Base-by-base conservation (phyloP, 2,797 vertebrate genomes). In the Malurus splendens region DNA sequence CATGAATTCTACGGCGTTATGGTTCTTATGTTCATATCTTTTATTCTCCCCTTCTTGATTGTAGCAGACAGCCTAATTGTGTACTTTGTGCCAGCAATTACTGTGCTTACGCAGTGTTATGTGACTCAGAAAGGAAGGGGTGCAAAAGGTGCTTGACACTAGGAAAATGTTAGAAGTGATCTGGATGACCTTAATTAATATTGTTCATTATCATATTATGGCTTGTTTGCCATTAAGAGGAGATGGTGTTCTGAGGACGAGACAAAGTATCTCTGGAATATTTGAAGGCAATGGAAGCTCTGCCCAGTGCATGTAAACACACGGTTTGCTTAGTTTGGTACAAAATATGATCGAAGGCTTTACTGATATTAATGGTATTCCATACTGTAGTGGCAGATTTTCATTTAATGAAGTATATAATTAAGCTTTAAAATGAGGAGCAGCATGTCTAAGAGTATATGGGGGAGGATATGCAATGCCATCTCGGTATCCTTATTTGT, bases 111-210 rank as follows among this genome's bases (percentile, higher is more conserved):
- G 1, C 44, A n/a, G 66, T 47, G 42, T 81, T 92, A 64, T 25
- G 30, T 78, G 90, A 75, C 87, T 92, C 14, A 5, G 41, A 76
- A 62, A 84, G 75, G 80, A 87, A 89, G 79, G n/a, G 45, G 15
- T 80, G 62, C 64, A 80, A 71, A 90, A 95, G 72, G 62, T 83
- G 74, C 50, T 60, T 86, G 87, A 86, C 45, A 22, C 32, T 81
- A 42, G 45, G 78, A 77, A 67, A 76, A 89, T 5, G 12, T 72
- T 86, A 79, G 15, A 82, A 77, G 72, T 55, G 70, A 80, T 85
- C 86, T 93, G 77, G 45, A 73, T 56, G 30, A 50, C 77, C 78
- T 92, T 89, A 91, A 73, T 84, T 82, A 68, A 68, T 82, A 74
- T 82, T 72, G n/a, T 13, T 13, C 7, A 3, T 90, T 87, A 86